Percentiles rank a stretch among this genome's conserved stretches.
Conservation (phyloP, 2,797 vertebrate genomes). For the Myripristis murdjan region DNA sequence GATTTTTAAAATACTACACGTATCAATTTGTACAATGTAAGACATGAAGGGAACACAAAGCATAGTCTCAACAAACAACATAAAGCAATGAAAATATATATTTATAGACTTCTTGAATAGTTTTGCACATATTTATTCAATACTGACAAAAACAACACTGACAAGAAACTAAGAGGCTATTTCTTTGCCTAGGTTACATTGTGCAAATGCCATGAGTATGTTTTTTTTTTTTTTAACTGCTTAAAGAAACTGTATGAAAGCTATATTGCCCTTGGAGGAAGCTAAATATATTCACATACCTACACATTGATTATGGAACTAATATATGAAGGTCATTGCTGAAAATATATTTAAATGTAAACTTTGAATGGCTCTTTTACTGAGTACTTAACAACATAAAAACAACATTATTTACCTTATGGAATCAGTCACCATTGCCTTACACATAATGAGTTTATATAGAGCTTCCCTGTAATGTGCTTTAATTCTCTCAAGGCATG, state of each 20-base stretch:
- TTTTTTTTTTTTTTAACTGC: not conserved
- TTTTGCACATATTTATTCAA: slow-evolving; percentile 27
- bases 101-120: slow-evolving; percentile 10
- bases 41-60: not conserved
- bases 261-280: not conserved
- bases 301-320: not conserved
- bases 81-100: not conserved
- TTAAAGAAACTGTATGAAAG: not conserved
- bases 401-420: slow-evolving; percentile 12
- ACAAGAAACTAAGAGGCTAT: slow-evolving; percentile 7
- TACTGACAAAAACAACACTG: not conserved
- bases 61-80: slow-evolving; percentile 5
- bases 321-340: not conserved
- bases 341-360: not conserved
- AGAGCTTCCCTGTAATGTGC: not conserved
- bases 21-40: slow-evolving; percentile 11
- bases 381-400: slow-evolving; percentile 44
- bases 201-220: not conserved
- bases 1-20: not conserved
- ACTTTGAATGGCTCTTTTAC: slow-evolving; percentile 1
- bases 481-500: slow-evolving; percentile 9
- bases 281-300: not conserved
- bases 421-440: not conserved
- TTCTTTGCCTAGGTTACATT: not conserved
- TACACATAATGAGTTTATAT: slow-evolving; percentile 24